Percentiles rank a stretch among this genome's conserved stretches.
These are phyloP conservation scores for Melinaea marsaeus DNA, from an alignment of 2,888 invertebrate genomes.

Conservation along the genomic window DNA sequence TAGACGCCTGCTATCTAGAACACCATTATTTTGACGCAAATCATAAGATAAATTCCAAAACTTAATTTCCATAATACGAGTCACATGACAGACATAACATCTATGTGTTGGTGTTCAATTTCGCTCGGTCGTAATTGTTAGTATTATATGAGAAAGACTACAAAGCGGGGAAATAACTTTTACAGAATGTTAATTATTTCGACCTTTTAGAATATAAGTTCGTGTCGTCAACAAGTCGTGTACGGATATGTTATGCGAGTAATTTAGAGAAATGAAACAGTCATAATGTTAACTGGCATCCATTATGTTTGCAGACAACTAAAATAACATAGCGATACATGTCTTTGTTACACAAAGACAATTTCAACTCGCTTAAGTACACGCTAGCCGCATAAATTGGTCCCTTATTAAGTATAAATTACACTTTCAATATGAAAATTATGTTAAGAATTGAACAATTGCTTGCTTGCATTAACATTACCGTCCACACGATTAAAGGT, in stretches of 20 bases:
- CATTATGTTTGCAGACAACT: slow-evolving; percentile 2
- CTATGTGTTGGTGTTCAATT: not conserved
- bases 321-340: slow-evolving; percentile 7
- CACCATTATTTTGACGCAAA: too few species aligned
- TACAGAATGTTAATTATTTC: not conserved
- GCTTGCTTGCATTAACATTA: too few species aligned
- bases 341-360: slow-evolving; percentile 7
- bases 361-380: not conserved
- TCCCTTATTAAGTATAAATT: too few species aligned
- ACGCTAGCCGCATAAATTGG: too few species aligned
- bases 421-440: too few species aligned
- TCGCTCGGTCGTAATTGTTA: not conserved
- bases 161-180: not conserved
- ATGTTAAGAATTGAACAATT: too few species aligned
- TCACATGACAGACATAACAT: not conserved
- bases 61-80: slow-evolving; percentile 1
- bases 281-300: slow-evolving; percentile 1
- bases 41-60: not conserved
- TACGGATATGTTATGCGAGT: not conserved
- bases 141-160: not conserved
- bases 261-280: slow-evolving; percentile 5
- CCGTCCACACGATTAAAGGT: too few species aligned
- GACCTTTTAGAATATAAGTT: not conserved
- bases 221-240: not conserved
- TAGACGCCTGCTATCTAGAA: too few species aligned